Evolutionary conservation across 2,888 invertebrate genomes (phyloP), one percentile per base, ranked within the genome.

Genomic region (Cheilosia impressa): DNA sequence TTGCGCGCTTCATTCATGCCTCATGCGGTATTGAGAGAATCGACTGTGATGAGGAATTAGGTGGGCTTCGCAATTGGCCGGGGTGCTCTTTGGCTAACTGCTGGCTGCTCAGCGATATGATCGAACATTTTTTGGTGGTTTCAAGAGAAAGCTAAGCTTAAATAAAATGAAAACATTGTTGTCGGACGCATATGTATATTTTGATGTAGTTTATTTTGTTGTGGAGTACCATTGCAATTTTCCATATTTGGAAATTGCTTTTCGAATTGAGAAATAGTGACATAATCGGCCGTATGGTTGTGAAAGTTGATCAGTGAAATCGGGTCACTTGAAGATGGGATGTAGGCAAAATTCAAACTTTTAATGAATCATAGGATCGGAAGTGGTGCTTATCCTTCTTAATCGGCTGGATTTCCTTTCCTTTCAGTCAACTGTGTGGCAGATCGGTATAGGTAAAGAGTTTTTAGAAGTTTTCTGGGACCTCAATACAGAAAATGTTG

Each of bases 111-210:
- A 31, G 38, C 62, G 63, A 81, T 76, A 76, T 58, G 63, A 71
- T 81, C 69, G 77, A 82, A 77, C 60, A 69, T 71, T 71, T 73
- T 52, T 52, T 22, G 45, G 63, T 76, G 58, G 55, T 76, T 82
- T 77, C 22, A 55, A 82, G 77, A 82, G 82, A 82, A 77, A 77
- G 82, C 77, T 55, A 41, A 45, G 17, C 65, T 77, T 76, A 55
- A 53, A 38, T 60, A 9, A 80, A 55, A 69, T 62, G 53, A 69
- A 58, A 31, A 69, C 24, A 75, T 57, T 47, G 22, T 45, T 66
- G 57, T 63, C 57, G 17, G 45, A 57, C n/a, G 2, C 5, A 45
- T 22, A 24, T 9, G 31, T 31, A 2, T 31, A 9, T 31, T 9
- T 31, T 31, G 9, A 31, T 31, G 31, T 65, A 75, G 73, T 75